These are phyloP conservation scores for Lepus americanus DNA, from an alignment of 2,113 vertebrate genomes.

Conservation along the genomic window DNA sequence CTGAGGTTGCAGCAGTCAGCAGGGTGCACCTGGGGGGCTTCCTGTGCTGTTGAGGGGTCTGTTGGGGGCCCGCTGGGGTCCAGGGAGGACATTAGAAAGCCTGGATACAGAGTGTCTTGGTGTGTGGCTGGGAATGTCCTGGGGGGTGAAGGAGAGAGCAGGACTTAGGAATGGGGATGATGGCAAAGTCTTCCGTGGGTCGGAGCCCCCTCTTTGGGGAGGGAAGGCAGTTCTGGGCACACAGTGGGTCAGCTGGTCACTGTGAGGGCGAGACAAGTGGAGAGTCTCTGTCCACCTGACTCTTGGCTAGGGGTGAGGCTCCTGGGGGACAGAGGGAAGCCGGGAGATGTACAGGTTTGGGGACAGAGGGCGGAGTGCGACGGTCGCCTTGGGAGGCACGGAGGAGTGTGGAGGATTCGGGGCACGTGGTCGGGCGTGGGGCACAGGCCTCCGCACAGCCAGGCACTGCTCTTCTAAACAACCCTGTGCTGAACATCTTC, in stretches of 20 bases:
- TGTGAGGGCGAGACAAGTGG: rapidly evolving
- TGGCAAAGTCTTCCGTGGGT: neutral
- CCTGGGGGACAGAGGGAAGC: neutral
- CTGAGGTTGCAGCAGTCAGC: neutral
- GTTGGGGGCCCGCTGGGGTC: neutral
- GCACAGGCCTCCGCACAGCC: neutral
- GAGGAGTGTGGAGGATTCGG: too few species aligned
- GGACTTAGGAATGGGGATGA: neutral
- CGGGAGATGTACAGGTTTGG: neutral
- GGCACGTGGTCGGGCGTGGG: rapidly evolving
- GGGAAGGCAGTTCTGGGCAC: neutral
- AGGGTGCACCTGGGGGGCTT: neutral
- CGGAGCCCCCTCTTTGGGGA: neutral
- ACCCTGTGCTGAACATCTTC: rapidly evolving
- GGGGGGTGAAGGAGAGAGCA: neutral
- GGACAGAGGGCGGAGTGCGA: too few species aligned
- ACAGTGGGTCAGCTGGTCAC: rapidly evolving
- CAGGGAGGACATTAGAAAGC: neutral
- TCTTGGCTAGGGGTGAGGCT: neutral
- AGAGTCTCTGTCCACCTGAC: neutral
- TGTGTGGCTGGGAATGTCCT: neutral
- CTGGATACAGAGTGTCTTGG: neutral
- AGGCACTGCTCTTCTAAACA: neutral
- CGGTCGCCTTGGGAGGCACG: neutral
- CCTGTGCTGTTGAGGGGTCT: neutral